Evolutionary conservation across 2,888 invertebrate genomes (phyloP), one percentile per base, ranked within the genome.

Genomic region (Cecidostiba fungosa): DNA sequence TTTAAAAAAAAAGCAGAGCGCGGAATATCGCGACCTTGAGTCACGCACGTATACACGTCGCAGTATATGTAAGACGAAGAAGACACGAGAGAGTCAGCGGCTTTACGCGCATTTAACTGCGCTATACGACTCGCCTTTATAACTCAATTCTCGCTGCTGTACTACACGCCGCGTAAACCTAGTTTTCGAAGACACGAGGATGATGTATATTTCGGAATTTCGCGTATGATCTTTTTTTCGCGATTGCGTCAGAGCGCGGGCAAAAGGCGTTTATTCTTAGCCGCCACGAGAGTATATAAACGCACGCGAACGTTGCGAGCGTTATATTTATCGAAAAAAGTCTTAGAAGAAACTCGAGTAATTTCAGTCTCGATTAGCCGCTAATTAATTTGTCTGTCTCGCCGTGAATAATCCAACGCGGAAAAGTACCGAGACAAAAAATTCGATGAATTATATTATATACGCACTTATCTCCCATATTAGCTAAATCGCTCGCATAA

Each of bases 71-170:
- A 69, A 32, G 66, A 43, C 26, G 26, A 80, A 19, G 43, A 74
- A 74, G 74, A 72, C 8, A 32, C 12, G 23, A 74, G 32, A 66
- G 47, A 77, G 29, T 29, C 29, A 39, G 39, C 43, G 66, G 54
- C 70, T 83, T 77, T 72, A 70, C 59, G 72, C 73, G 39, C 23
- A 23, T 62, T 77, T 76, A 81, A 76, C 82, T 36, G 83, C n/a
- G 54, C 54, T 29, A 39, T 59, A 23, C 19, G 72, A 59, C 74
- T n/a, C 76, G 84, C 29, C 74, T 82, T 81, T 82, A 82, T 82
- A 85, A 78, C 85, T 85, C 85, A 85, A 85, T 85, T 66, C 47
- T n/a, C 43, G 36, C 16, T 19, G 39, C 47, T 54, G 54, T 47
- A 23, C 59, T 6, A 29, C 50, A 19, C 32, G 39, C 14, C 66